Conservation (phyloP, 1,140 invertebrate genomes). For the Drosophila dunni region DNA sequence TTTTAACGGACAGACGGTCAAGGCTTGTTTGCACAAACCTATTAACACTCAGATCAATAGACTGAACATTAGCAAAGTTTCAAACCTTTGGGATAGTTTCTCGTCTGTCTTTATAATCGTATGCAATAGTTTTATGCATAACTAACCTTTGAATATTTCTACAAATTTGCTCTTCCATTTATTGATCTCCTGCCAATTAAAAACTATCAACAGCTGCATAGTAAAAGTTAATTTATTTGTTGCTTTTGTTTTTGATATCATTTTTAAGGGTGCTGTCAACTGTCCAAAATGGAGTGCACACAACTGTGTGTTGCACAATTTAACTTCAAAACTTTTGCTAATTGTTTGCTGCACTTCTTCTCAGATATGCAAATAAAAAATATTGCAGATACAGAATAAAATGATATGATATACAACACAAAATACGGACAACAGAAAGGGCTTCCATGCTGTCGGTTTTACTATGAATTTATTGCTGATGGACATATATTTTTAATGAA, state of each 20-base stretch:
- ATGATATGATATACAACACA: slow-evolving; percentile 13
- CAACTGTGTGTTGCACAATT: slow-evolving; percentile 37
- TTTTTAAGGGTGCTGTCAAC: slow-evolving; percentile 23
- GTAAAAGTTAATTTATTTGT: slow-evolving; percentile 61
- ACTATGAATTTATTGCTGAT: slow-evolving; percentile 9
- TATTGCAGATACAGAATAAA: slow-evolving; percentile 2
- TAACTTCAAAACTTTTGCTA: slow-evolving; percentile 52
- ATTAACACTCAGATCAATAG: background rate
- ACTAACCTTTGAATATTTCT: slow-evolving; percentile 15
- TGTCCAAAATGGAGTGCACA: slow-evolving; percentile 24
- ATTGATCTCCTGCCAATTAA: slow-evolving; percentile 28
- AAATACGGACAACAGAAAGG: background rate
- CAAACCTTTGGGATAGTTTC: slow-evolving; percentile 24
- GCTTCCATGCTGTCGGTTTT: background rate
- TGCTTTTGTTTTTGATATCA: slow-evolving; percentile 30
- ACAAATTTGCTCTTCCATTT: slow-evolving; percentile 3
- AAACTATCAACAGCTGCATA: slow-evolving; percentile 57
- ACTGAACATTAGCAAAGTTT: slow-evolving; percentile 58
- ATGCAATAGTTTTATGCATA: too few relatives aligned
- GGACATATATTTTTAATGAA: slow-evolving; percentile 65
- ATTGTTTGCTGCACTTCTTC: slow-evolving; percentile 30
- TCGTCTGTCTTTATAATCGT: slow-evolving; percentile 1
- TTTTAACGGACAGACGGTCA: too few relatives aligned
- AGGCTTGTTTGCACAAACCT: too few relatives aligned
- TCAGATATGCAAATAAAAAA: slow-evolving; percentile 9